phyloP scores from a whole-genome alignment of 2,888 invertebrate species.

The Apamea crenata region DNA sequence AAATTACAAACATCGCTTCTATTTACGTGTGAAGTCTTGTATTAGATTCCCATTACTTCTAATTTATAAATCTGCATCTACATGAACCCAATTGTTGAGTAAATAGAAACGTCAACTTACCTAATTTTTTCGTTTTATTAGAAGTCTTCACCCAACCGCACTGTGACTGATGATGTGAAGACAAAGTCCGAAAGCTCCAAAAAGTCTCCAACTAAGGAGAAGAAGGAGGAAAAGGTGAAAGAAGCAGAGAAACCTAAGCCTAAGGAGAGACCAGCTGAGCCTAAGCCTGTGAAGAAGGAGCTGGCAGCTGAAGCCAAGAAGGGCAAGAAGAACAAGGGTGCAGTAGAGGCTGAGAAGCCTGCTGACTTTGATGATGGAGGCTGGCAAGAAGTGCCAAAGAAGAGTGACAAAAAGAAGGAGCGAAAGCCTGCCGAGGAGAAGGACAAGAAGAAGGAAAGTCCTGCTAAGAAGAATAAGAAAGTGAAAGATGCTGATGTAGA shows the following conservation, averaged over 20 bases:
- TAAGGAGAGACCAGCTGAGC: conserved; percentile 81
- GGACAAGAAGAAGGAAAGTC: conserved; percentile 88
- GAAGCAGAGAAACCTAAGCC: conserved; percentile 88
- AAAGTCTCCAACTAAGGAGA: conserved; percentile 89
- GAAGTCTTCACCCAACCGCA: conserved; percentile 92
- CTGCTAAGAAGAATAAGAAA: conserved; percentile 87
- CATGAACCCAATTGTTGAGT: conserved; percentile 2
- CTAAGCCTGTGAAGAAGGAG: conserved; percentile 86
- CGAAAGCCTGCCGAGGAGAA: conserved; percentile 90
- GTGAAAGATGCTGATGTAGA: conserved; percentile 86
- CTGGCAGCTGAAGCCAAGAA: conserved; percentile 84
- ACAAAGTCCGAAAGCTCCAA: conserved; percentile 91
- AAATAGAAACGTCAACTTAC: conserved; percentile 24
- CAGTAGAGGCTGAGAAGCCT: conserved; percentile 91
- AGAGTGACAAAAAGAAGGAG: conserved; percentile 93
- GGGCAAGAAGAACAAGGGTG: conserved; percentile 90
- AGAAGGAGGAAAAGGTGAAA: conserved; percentile 90
- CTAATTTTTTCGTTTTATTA: conserved; percentile 73
- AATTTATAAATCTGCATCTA: conserved; percentile 49
- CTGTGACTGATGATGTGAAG: conserved; percentile 89
- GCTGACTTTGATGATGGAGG: conserved; percentile 93
- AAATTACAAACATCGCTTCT: conserved; percentile 31
- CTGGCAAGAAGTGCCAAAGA: conserved; percentile 93
- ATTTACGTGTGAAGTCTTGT: conserved; percentile 24
- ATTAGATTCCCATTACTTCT: conserved; percentile 41